Conservation (phyloP, 2,888 invertebrate species). For the Aethes cnicana region DNA sequence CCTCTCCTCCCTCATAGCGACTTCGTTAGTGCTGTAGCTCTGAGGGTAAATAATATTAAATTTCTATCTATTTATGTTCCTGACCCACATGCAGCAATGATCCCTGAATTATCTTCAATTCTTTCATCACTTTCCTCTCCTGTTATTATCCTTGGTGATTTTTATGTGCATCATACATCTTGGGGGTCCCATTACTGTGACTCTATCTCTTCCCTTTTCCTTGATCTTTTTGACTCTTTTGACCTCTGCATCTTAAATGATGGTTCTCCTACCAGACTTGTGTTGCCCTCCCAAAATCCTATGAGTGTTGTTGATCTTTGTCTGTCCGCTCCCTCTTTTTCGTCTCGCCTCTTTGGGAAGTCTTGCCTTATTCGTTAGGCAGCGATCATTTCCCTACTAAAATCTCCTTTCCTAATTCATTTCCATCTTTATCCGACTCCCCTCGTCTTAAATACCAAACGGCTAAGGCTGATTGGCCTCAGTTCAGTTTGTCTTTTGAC, state of each 20-base stretch:
- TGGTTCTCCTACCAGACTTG: slow-evolving; percentile 35
- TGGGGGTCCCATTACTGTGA: slow-evolving; percentile 32
- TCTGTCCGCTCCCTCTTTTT: slow-evolving; percentile 27
- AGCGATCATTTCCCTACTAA: slow-evolving; percentile 37
- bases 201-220: slow-evolving; percentile 8
- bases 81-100: no score
- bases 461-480: no score
- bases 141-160: no score
- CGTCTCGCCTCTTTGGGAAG: slow-evolving; percentile 11
- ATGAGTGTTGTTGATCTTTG: slow-evolving; percentile 38
- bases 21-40: no score
- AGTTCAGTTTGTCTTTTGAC: no score
- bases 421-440: no score
- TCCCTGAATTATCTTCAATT: no score
- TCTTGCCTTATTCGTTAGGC: slow-evolving; percentile 23
- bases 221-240: slow-evolving; percentile 32
- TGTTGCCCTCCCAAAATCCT: slow-evolving; percentile 24
- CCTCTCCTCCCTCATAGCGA: no score
- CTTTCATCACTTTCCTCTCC: no score
- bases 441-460: no score
- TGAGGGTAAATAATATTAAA: no score
- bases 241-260: slow-evolving; percentile 35
- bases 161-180: slow-evolving; percentile 24
- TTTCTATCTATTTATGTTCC: no score
- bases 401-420: slow-evolving; percentile 1